Evolutionary conservation across 2,113 vertebrate species (phyloP).

Genomic region (Desmodus rotundus): DNA sequence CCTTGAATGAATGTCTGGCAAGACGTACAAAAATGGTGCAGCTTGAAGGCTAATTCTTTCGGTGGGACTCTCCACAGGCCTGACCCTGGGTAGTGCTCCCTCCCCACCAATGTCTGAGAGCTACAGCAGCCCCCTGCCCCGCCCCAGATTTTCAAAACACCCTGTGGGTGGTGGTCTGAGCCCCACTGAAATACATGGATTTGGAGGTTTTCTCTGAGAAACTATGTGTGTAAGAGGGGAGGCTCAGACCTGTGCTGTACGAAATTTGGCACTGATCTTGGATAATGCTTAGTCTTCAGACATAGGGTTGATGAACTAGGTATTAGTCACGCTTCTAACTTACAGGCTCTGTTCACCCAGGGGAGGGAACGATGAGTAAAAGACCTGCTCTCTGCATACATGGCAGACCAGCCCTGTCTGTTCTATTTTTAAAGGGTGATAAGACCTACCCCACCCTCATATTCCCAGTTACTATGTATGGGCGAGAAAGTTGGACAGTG

Average conservation of each 20-base stretch:
- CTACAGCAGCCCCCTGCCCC: accelerated
- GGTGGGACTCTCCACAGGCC: not conserved
- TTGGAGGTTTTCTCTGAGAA: not conserved
- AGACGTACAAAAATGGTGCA: not conserved
- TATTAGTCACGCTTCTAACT: not conserved
- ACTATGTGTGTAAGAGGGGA: not conserved
- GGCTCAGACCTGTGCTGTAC: too few species aligned
- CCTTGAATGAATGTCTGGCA: not conserved
- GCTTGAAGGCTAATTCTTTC: not conserved
- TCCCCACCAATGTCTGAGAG: not conserved
- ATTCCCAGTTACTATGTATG: not conserved
- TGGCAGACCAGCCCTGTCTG: not conserved
- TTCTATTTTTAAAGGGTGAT: not conserved
- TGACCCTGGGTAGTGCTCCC: not conserved
- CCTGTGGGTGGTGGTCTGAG: not conserved
- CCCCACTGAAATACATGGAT: not conserved
- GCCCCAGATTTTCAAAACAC: not conserved
- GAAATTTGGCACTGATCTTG: not conserved
- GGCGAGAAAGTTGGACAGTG: not conserved
- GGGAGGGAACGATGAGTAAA: not conserved
- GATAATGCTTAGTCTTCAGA: not conserved
- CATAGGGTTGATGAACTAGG: not conserved
- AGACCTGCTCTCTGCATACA: not conserved
- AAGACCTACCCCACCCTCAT: not conserved
- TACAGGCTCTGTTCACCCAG: not conserved